These are phyloP conservation scores for Porites rus DNA, from an alignment of 92 coral and sea anemone species.

Conservation along the genomic window DNA sequence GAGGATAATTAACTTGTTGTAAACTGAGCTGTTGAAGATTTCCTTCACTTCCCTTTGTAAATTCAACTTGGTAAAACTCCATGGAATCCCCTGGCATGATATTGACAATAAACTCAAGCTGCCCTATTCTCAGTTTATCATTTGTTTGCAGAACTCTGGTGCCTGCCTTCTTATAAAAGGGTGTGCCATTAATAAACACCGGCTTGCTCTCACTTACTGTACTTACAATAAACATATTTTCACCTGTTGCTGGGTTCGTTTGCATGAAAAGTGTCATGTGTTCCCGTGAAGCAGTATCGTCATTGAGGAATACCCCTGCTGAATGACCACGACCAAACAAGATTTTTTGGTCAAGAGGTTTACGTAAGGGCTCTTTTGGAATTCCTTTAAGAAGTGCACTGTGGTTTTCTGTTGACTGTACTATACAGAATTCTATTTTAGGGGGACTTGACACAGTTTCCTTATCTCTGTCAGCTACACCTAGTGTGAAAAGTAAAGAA, in stretches of 20 bases:
- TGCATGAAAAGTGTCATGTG: conserved; percentile 69
- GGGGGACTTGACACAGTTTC: conserved; percentile 37
- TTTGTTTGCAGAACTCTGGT: background rate
- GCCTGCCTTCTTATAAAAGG: conserved; percentile 14
- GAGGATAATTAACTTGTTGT: background rate
- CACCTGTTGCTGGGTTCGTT: conserved; percentile 13
- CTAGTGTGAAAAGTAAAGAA: background rate
- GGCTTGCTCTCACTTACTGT: conserved; percentile 29
- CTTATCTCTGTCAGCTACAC: conserved; percentile 7
- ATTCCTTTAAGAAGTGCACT: conserved; percentile 50
- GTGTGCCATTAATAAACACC: conserved; percentile 29
- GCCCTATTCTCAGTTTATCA: conserved; percentile 23
- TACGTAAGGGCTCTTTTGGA: conserved; percentile 32
- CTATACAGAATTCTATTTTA: conserved; percentile 1
- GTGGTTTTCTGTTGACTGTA: conserved; percentile 1
- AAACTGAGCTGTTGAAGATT: conserved; percentile 2
- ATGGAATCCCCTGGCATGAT: conserved; percentile 18
- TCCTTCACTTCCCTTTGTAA: background rate
- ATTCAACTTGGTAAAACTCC: conserved; percentile 30
- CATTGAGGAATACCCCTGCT: conserved; percentile 72
- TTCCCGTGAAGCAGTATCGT: conserved; percentile 57
- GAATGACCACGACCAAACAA: conserved; percentile 73
- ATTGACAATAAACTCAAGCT: conserved; percentile 6
- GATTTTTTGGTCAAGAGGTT: conserved; percentile 13
- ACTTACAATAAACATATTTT: conserved; percentile 10